A percentile compares a stretch with the other conserved stretches of the same genome.
Conservation (phyloP, 2,888 invertebrate species). For the Eumerus sabulonum region DNA sequence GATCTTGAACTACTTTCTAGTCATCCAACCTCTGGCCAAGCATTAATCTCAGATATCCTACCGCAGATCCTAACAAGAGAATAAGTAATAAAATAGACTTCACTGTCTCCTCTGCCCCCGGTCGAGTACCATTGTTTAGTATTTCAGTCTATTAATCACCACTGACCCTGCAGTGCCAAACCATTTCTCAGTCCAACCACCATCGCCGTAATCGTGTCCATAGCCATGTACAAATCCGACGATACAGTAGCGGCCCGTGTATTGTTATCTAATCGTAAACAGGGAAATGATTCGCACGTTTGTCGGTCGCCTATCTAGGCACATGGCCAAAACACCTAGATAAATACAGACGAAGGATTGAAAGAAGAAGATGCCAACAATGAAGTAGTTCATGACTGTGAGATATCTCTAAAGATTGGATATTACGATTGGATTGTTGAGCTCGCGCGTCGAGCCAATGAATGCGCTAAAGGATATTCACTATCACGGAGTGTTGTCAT, state of each 20-base stretch:
- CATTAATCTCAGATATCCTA: too few species aligned
- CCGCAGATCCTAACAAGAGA: too few species aligned
- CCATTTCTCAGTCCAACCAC: too few species aligned
- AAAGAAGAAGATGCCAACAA: constrained; percentile 1
- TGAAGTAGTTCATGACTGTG: constrained; percentile 29
- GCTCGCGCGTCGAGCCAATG: constrained; percentile 20
- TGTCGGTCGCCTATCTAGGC: constrained; percentile 43
- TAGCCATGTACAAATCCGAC: too few species aligned
- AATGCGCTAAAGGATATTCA: constrained; percentile 31
- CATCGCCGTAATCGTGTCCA: too few species aligned
- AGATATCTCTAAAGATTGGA: constrained; percentile 49
- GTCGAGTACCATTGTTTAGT: too few species aligned
- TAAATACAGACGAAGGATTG: background rate
- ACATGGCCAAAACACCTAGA: constrained; percentile 1
- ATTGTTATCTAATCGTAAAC: constrained; percentile 67
- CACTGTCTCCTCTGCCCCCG: too few species aligned
- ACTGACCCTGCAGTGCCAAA: too few species aligned
- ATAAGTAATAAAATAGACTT: too few species aligned
- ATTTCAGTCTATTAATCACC: too few species aligned
- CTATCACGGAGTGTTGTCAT: constrained; percentile 53
- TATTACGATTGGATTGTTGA: constrained; percentile 53
- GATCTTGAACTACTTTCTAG: too few species aligned
- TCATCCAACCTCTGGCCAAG: too few species aligned
- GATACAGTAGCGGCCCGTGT: background rate
- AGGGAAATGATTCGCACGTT: constrained; percentile 67